phyloP scores from a whole-genome alignment of 2,888 invertebrate genomes.

The Lottia scabra region DNA sequence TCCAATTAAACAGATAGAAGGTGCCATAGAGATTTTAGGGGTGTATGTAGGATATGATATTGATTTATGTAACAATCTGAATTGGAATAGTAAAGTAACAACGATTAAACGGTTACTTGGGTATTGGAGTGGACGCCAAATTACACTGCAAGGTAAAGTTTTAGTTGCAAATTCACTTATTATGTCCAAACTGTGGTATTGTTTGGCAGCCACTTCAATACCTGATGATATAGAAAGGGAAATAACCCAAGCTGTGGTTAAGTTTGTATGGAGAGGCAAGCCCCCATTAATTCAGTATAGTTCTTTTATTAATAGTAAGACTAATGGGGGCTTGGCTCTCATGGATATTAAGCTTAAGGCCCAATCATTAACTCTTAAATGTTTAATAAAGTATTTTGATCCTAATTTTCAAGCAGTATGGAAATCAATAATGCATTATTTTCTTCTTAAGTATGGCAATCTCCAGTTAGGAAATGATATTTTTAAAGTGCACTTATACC shows the following conservation, averaged over 20 bases:
- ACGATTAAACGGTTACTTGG: neutral
- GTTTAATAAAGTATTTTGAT: neutral
- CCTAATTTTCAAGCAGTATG: neutral
- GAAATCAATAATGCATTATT: neutral
- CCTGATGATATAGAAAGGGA: neutral
- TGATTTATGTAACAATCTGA: neutral
- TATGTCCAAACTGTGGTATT: neutral
- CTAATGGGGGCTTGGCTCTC: neutral
- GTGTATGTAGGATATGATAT: neutral
- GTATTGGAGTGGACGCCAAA: neutral
- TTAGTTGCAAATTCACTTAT: neutral
- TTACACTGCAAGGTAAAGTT: neutral
- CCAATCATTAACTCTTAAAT: neutral
- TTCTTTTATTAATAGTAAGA: neutral
- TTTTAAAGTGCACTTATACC: neutral
- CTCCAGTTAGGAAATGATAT: neutral
- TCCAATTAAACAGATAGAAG: no score
- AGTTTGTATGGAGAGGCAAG: neutral
- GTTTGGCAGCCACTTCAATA: neutral
- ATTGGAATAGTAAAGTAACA: neutral
- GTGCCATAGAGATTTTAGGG: no score
- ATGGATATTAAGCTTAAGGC: neutral
- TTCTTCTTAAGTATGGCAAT: neutral
- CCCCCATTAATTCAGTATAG: neutral
- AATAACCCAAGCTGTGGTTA: neutral